phyloP scores from a whole-genome alignment of 2,797 vertebrate genomes.

The Chrosomus eos region DNA sequence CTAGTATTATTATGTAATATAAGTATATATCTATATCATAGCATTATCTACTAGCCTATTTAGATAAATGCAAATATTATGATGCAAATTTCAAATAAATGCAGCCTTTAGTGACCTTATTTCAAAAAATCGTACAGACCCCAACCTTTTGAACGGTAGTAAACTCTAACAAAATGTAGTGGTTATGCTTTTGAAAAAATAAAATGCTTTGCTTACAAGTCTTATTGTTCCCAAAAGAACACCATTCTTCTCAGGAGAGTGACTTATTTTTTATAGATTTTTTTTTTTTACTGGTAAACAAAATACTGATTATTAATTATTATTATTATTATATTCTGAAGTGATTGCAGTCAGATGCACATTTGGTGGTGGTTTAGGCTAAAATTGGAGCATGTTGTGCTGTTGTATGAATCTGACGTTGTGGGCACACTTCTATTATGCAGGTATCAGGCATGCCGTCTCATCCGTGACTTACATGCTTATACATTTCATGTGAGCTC shows the following conservation, averaged over 20 bases:
- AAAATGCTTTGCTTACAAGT: not conserved
- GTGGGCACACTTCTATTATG: constrained; percentile 8
- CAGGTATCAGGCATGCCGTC: not conserved
- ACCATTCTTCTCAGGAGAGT: not conserved
- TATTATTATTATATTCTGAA: not conserved
- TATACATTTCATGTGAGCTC: constrained; percentile 14
- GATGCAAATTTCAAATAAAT: not conserved
- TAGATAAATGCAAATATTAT: too few species aligned
- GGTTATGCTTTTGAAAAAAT: not conserved
- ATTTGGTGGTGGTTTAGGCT: not conserved
- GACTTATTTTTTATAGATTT: not conserved
- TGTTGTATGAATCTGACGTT: not conserved
- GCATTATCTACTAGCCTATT: too few species aligned
- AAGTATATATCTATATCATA: too few species aligned
- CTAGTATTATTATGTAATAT: too few species aligned
- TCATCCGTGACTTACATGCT: constrained; percentile 33
- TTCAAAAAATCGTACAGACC: not conserved
- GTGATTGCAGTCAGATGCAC: not conserved
- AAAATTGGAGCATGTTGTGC: not conserved
- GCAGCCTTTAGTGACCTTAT: not conserved
- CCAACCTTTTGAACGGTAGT: not conserved
- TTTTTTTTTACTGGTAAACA: not conserved
- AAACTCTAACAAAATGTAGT: not conserved
- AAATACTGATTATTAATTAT: not conserved
- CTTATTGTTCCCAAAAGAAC: not conserved